Base-by-base conservation (phyloP, 2,113 vertebrate species). In the Melanotaenia duboulayi region DNA sequence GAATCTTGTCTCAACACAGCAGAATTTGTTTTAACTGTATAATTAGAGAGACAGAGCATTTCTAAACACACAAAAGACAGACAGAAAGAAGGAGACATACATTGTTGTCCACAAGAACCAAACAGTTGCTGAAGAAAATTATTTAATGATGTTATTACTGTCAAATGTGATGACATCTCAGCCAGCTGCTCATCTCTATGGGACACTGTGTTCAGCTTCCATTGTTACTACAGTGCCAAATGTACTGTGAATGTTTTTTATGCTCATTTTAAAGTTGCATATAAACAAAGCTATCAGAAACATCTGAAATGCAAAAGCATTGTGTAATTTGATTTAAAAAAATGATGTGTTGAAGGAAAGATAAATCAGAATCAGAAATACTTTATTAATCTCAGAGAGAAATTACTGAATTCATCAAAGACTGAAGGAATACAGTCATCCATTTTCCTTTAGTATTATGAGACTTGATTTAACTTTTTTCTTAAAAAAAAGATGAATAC, bases 1-100 rank as follows among this genome's bases (percentile, higher is more conserved):
- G 25, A 28, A 25, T 58, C 65, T 25, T 60, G 44, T 66, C 46
- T 42, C 39, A 42, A 39, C 46, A 35, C 46, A 59, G 54, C 42
- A 35, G 66, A 49, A 19, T 4, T 23, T 12, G 24, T 48, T 68
- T 24, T 58, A 28, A 1, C 4, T 35, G 24, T 6, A 12, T 69
- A 57, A 50, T 49, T 46, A 32, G 16, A 54, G 16, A 54, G 48
- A 12, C 25, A 17, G 17, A 24, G 14, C 9, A 16, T 39, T 37
- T 23, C 64, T 24, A 55, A 62, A 62, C 28, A 62, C 8, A 28
- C 23, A n/a, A 9, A 25, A 16, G 40, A 62, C 37, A 40, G 24
- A 9, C 44, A 7, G 44, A 48, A 48, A 19, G 19, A n/a, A 62
- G 9, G n/a, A 25, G 56, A 24, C 44, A n/a, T 23, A 48, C 5